phyloP scores from a whole-genome alignment of 2,888 invertebrate species.

The Dione vanillae region DNA sequence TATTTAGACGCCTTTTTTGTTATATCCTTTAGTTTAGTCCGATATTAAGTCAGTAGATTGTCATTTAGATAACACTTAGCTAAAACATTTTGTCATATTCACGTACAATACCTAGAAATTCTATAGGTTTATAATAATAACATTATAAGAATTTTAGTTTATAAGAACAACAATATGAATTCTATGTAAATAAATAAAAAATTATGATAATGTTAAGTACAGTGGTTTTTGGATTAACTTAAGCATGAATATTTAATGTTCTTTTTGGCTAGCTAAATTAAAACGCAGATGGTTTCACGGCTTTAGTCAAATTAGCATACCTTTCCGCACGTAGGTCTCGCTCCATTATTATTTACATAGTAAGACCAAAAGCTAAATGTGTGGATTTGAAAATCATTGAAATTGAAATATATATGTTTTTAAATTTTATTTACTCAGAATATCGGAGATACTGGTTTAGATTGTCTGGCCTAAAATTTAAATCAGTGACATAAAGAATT shows the following conservation, averaged over 20 bases:
- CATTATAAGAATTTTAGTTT: no score
- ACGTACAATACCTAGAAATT: no score
- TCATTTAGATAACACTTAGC: no score
- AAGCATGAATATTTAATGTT: constrained; percentile 35
- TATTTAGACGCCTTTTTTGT: no score
- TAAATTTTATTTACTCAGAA: background rate
- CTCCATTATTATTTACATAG: constrained; percentile 62
- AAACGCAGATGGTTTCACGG: constrained; percentile 52
- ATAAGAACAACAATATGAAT: background rate
- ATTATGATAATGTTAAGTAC: constrained; percentile 3
- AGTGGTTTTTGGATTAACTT: constrained; percentile 5
- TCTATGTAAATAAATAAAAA: background rate
- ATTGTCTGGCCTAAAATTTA: no score
- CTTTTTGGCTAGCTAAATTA: constrained; percentile 39
- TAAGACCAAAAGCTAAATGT: constrained; percentile 49
- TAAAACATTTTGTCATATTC: no score
- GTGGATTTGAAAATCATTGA: constrained; percentile 27
- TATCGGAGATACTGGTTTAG: no score
- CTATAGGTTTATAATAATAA: no score
- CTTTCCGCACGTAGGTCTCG: constrained; percentile 53
- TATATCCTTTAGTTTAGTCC: no score
- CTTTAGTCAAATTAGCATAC: constrained; percentile 62
- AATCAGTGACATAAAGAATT: no score
- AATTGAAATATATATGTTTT: background rate
- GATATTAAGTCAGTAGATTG: no score